phyloP scores from a whole-genome alignment of 2,797 vertebrate genomes.

The Chelmon rostratus region DNA sequence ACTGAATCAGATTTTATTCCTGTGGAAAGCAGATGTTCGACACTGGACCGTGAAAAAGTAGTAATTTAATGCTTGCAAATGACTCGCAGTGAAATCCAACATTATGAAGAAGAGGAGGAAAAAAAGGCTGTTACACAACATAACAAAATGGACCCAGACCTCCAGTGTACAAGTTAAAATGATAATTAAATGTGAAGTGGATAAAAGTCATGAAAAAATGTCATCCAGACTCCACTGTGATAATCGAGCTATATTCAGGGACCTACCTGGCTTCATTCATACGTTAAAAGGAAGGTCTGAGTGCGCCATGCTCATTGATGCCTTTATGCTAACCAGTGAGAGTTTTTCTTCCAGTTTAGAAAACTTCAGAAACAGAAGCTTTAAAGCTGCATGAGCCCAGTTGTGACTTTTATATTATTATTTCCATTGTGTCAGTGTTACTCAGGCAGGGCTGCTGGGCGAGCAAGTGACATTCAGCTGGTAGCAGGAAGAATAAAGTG shows the following conservation, averaged over 20 bases:
- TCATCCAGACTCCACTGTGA: neutral
- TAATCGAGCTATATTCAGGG: neutral
- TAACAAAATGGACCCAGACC: neutral
- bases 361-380: neutral
- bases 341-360: neutral
- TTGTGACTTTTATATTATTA: conserved; percentile 1
- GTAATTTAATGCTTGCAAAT: neutral
- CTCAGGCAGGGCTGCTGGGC: conserved; percentile 4
- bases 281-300: neutral
- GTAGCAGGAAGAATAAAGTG: neutral
- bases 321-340: neutral
- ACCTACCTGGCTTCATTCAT: neutral
- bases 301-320: neutral
- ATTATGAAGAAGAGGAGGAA: neutral
- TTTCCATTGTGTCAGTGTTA: neutral
- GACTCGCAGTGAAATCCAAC: neutral
- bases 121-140: neutral
- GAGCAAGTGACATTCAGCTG: neutral
- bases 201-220: neutral
- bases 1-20: neutral
- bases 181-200: neutral
- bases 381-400: neutral
- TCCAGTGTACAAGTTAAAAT: neutral
- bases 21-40: neutral
- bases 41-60: neutral